Evolutionary conservation across 2,888 invertebrate species (phyloP), one percentile per base, ranked within the genome.

Genomic region (Pachymerium ferrugineum): DNA sequence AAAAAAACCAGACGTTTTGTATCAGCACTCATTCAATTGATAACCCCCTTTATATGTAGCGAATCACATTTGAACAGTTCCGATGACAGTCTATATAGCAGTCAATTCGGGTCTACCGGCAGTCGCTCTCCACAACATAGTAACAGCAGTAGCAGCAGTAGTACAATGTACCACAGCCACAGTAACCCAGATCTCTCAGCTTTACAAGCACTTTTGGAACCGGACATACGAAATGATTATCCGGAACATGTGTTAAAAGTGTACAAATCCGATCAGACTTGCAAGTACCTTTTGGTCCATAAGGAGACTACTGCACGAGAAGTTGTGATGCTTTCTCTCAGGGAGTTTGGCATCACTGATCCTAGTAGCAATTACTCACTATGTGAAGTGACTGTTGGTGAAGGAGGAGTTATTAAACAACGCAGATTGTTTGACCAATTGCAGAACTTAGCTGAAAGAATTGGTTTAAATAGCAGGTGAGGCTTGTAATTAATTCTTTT

Each of bases 241-340:
- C 97, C 97, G 2, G 97, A 98, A 83, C 97, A 98, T 85, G 98
- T 98, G 33, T 86, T 99, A 69, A 98, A 98, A 86, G 84, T 87
- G 73, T 98, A 90, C 85, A 93, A 92, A 85, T 90, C 94, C 30
- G 98, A 99, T 85, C 98, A 98, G 85, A 94, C 94, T 47, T 98
- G 93, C 87, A 97, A 98, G 85, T 98, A 96, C 85, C 88, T 99
- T 77, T 87, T 96, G 76, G 93, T 99, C 75, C 94, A 97, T 83
- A 97, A 97, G 85, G 88, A 89, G 79, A 89, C 88, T 3, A 87
- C 87, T 28, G 87, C 88, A 0, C 85, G 86, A 77, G 87, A 88
- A 80, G 97, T 99, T 74, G 97, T 98, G 1, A 97, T 98, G 94
- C 85, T 99, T 79, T 93, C 98, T 0, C 85, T 99, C 74, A 93